Percentiles rank a stretch among this genome's conserved stretches.
phyloP scores from a whole-genome alignment of 2,113 vertebrate genomes.

The Pelecanus crispus region DNA sequence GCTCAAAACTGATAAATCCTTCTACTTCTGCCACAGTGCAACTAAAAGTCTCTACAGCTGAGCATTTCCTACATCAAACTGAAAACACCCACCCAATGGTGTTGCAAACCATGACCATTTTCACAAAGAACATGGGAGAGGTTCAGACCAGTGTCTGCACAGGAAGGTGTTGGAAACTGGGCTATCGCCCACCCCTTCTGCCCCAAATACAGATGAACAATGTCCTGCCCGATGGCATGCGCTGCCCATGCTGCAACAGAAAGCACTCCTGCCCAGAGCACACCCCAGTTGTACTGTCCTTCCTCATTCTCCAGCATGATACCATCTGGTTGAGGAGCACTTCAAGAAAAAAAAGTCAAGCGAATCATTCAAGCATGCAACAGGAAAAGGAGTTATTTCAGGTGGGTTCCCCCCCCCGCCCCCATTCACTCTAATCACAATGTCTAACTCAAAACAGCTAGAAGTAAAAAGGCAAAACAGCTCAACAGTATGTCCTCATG shows the following conservation, averaged over 20 bases:
- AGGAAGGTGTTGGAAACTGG: too few species aligned
- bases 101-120: background rate
- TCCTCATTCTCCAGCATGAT: background rate
- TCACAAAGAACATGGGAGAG: background rate
- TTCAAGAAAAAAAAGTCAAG: background rate
- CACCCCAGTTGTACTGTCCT: too few species aligned
- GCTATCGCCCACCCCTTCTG: background rate
- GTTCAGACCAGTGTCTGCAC: background rate
- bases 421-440: too few species aligned
- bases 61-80: background rate
- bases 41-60: background rate
- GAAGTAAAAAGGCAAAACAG: background rate
- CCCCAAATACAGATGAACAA: background rate
- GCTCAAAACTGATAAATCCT: background rate
- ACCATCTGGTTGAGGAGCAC: background rate
- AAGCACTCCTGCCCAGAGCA: background rate
- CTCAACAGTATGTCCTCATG: accelerated
- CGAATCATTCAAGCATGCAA: background rate
- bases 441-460: background rate
- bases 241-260: too few species aligned
- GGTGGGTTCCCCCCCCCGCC: background rate
- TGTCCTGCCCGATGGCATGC: background rate
- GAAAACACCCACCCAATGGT: background rate
- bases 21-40: background rate
- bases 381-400: background rate